Evolutionary conservation across 2,113 vertebrate species (phyloP).

Genomic region (Elephas maximus): DNA sequence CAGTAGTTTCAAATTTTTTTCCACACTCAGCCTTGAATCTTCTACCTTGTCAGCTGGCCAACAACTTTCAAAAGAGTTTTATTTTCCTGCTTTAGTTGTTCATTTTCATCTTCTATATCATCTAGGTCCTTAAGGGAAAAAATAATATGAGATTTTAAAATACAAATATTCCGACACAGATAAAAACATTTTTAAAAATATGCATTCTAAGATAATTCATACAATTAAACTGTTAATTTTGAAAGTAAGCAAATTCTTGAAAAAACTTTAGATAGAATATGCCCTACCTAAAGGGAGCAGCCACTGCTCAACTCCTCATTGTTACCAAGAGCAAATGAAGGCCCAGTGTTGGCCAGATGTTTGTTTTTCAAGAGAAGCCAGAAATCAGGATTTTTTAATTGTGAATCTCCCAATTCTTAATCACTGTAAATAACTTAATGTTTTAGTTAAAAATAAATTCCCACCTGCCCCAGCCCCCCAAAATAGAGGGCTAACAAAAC

Average conservation of each 20-base stretch:
- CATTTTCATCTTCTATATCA: slow-evolving; percentile 99
- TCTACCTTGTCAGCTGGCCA: slow-evolving; percentile 99
- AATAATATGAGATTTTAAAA: slow-evolving; percentile 61
- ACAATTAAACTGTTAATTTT: slow-evolving; percentile 11
- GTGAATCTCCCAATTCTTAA: slow-evolving; percentile 50
- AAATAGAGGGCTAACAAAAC: slow-evolving; percentile 26
- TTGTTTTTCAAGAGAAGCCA: slow-evolving; percentile 44
- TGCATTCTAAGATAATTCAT: background rate
- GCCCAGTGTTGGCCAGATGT: background rate
- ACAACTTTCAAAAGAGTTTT: slow-evolving; percentile 99
- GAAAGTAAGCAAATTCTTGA: slow-evolving; percentile 18
- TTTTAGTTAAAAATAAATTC: slow-evolving; percentile 26
- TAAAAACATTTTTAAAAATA: slow-evolving; percentile 5
- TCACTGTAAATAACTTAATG: background rate
- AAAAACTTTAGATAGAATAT: background rate
- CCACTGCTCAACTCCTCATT: background rate
- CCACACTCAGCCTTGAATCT: slow-evolving; percentile 82
- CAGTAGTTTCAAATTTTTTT: slow-evolving; percentile 90
- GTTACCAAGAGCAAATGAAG: background rate
- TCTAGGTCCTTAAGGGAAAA: slow-evolving; percentile 94
- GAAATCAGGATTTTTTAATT: background rate
- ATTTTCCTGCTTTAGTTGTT: slow-evolving; percentile 99
- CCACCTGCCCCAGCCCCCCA: background rate
- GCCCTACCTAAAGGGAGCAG: background rate
- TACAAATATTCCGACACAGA: background rate